Percentiles rank a stretch among this genome's conserved stretches.
Evolutionary conservation across 1,140 invertebrate species (phyloP).

Genomic region (Microplitis demolitor): DNA sequence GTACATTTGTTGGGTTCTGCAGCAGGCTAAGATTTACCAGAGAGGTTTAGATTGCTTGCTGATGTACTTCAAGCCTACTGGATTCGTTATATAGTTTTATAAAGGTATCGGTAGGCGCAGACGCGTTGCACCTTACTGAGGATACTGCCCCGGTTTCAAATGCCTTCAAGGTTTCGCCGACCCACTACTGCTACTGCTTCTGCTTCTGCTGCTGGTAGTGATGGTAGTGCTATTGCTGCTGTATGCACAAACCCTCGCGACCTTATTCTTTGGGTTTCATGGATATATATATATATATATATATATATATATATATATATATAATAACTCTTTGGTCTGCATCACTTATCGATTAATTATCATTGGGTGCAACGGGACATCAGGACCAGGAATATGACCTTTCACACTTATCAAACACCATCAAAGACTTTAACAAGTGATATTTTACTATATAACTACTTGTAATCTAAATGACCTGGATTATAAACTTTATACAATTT

Average conservation of each 20-base stretch:
- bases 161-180: conserved; percentile 52
- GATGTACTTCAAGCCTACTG: too few species aligned
- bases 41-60: too few species aligned
- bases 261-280: neutral
- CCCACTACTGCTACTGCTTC: conserved; percentile 6
- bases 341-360: conserved; percentile 14
- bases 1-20: too few species aligned
- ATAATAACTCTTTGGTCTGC: neutral
- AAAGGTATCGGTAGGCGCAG: conserved; percentile 29
- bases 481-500: too few species aligned
- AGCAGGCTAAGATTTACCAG: too few species aligned
- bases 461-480: too few species aligned
- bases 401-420: too few species aligned
- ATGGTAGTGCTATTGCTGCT: neutral
- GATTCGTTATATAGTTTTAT: neutral
- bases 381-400: too few species aligned
- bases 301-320: too few species aligned
- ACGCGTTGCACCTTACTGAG: conserved; percentile 37
- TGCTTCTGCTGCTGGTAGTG: neutral
- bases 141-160: conserved; percentile 54
- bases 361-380: neutral
- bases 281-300: neutral
- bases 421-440: too few species aligned
- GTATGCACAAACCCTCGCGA: neutral
- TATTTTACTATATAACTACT: too few species aligned